Evolutionary conservation across 2,113 vertebrate species (phyloP).

Genomic region (Entomyzon cyanotis): DNA sequence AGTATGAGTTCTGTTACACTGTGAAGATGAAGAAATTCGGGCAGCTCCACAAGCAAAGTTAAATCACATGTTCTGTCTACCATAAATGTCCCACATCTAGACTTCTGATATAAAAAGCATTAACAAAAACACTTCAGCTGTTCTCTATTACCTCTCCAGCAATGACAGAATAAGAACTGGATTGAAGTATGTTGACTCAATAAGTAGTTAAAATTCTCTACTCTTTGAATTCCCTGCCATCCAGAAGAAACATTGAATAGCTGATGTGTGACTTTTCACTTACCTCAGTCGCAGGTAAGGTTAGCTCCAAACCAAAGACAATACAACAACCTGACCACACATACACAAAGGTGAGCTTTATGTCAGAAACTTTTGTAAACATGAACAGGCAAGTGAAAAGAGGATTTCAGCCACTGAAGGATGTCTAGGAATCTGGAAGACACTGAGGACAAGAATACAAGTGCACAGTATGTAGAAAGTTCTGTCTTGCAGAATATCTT

Average conservation of each 20-base stretch:
- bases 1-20: background rate
- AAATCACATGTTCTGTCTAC: background rate
- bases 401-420: background rate
- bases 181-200: background rate
- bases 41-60: background rate
- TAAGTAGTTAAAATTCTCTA: background rate
- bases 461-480: background rate
- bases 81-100: background rate
- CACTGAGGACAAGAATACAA: background rate
- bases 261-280: background rate
- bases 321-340: background rate
- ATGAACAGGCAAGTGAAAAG: background rate
- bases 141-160: background rate
- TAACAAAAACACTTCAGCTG: background rate
- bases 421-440: background rate
- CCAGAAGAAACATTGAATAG: background rate
- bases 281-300: background rate
- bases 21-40: background rate
- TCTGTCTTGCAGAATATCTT: background rate
- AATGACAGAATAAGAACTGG: background rate
- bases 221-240: background rate
- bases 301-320: background rate
- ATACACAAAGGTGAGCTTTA: background rate
- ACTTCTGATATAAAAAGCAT: background rate
- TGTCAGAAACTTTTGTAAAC: background rate